phyloP scores from a whole-genome alignment of 1,140 invertebrate species.

The Luehdorfia chinensis region DNA sequence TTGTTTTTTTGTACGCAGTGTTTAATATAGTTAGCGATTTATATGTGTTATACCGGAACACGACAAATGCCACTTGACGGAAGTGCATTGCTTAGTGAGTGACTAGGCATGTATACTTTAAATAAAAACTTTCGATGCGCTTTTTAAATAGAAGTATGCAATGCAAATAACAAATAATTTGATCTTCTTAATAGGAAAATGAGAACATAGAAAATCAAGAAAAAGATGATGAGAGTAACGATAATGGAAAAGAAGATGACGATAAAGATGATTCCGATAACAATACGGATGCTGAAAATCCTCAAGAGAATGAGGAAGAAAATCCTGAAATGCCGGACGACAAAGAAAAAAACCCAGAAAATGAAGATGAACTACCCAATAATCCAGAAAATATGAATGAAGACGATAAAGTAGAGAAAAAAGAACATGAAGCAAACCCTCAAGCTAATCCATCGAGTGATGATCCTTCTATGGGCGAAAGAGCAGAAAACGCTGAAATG shows the following conservation, averaged over 20 bases:
- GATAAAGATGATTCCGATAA: slow-evolving; percentile 21
- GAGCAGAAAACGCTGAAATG: slow-evolving; percentile 63
- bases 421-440: slow-evolving; percentile 83
- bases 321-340: slow-evolving; percentile 48
- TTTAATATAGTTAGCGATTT: too few species aligned
- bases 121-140: too few species aligned
- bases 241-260: slow-evolving; percentile 48
- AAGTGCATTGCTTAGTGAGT: too few species aligned
- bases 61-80: too few species aligned
- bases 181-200: slow-evolving; percentile 13
- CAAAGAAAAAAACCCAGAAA: slow-evolving; percentile 41
- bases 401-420: slow-evolving; percentile 80
- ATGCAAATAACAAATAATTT: too few species aligned
- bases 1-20: too few species aligned
- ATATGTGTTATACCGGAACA: too few species aligned
- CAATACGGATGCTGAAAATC: slow-evolving; percentile 31
- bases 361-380: slow-evolving; percentile 68
- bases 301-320: slow-evolving; percentile 37
- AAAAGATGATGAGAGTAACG: slow-evolving; percentile 24
- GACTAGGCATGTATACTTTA: too few species aligned
- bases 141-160: too few species aligned
- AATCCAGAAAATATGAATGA: slow-evolving; percentile 70
- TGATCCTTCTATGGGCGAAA: slow-evolving; percentile 75
- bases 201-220: slow-evolving; percentile 21
- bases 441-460: slow-evolving; percentile 78